Evolutionary conservation across 1,140 invertebrate species (phyloP).

Genomic region (Aleiodes sp.): DNA sequence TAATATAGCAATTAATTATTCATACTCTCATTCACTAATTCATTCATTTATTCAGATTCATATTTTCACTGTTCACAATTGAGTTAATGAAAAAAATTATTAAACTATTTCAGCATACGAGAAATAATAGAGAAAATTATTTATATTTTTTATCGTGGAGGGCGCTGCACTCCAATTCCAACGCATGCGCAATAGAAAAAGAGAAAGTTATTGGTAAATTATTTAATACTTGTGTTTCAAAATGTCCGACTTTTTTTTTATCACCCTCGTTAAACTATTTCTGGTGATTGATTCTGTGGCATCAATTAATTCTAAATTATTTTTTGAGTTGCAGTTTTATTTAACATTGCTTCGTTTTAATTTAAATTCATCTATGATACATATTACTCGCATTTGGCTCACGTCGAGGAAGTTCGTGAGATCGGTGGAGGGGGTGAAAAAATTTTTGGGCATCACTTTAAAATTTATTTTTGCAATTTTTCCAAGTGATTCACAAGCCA

Average conservation of each 20-base stretch:
- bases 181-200: too few species aligned
- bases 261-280: not conserved
- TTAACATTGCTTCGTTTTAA: not conserved
- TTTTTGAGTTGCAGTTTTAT: not conserved
- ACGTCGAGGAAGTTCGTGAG: slow-evolving; percentile 6
- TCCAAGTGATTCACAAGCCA: not conserved
- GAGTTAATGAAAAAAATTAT: too few species aligned
- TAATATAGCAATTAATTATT: too few species aligned
- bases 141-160: too few species aligned
- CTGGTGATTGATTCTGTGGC: not conserved
- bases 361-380: not conserved
- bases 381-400: slow-evolving; percentile 14
- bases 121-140: too few species aligned
- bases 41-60: slow-evolving; percentile 10
- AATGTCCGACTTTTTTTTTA: too few species aligned
- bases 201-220: too few species aligned
- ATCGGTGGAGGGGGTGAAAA: not conserved
- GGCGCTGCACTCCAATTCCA: too few species aligned
- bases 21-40: slow-evolving; percentile 15
- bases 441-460: not conserved
- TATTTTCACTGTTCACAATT: too few species aligned
- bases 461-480: not conserved
- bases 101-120: too few species aligned
- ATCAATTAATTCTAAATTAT: not conserved
- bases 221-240: too few species aligned